Evolutionary conservation across 2,113 vertebrate genomes (phyloP), one percentile per base, ranked within the genome.

Genomic region (Mobula birostris): DNA sequence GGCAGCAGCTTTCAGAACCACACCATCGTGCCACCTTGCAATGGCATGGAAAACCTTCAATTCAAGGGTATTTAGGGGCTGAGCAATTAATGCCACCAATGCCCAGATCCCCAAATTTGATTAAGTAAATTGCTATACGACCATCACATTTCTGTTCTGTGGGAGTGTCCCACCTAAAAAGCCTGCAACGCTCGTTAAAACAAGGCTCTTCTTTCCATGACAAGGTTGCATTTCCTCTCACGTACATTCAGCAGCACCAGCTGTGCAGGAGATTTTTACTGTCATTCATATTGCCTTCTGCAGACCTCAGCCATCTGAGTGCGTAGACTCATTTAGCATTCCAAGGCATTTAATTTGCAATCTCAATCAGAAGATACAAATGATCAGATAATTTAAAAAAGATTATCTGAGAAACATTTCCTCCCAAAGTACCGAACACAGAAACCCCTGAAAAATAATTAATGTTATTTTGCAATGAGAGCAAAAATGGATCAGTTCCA

Each of bases 301-400:
- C 68, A 68, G 70, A 4, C 61, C 90, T 72, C 66, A 93, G 21
- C 32, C 90, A 70, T 93, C 90, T 93, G 68, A 93, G 36, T 66
- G n/a, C 68, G 14, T 48, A 74, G 90, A 93, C 90, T 63, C 68
- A 74, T 93, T 72, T 48, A 93, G 90, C 32, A 48, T 93, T 93
- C 70, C 72, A 93, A 72, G 72, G 66, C 68, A 48, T 93, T 93
- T 93, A 93, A 40, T 68, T n/a, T 63, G n/a, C 90, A 93, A 93
- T 93, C 90, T 74, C 66, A 66, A 93, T 19, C 68, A 93, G 19
- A 68, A 74, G 90, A 72, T 70, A 72, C 68, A 93, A 70, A 70
- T 72, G 90, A 93, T 93, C 68, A 93, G 90, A 74, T 63, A 48
- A 68, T 72, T 93, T 72, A 93, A 93, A 40, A 72, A 93, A 93